Evolutionary conservation across 2,113 vertebrate species (phyloP).

Genomic region (Felis chaus): DNA sequence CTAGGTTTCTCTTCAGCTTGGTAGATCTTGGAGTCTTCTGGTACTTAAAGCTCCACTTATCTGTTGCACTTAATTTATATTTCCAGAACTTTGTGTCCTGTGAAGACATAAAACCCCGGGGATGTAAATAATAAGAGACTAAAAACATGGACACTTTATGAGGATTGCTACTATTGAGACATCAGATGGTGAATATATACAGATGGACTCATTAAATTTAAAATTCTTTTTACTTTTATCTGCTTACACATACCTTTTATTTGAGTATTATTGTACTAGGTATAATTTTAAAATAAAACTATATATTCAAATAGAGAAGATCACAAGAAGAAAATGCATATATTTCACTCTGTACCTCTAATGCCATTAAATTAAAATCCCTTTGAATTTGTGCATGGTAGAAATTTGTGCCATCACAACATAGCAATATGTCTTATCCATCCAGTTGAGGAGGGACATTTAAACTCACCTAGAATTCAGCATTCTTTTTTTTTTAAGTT

Average conservation of each 20-base stretch:
- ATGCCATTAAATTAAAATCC: neutral
- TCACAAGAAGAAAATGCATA: neutral
- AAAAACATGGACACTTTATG: neutral
- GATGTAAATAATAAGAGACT: neutral
- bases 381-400: neutral
- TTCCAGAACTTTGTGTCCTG: neutral
- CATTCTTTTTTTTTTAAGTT: no score
- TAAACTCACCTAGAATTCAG: neutral
- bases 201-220: neutral
- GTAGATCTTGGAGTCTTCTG: neutral
- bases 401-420: neutral
- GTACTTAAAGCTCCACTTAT: neutral
- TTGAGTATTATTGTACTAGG: neutral
- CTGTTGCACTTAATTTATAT: neutral
- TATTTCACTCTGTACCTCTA: neutral
- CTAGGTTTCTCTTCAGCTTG: neutral
- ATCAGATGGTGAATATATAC: neutral
- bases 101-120: neutral
- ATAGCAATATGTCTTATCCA: neutral
- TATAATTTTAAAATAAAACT: conserved; percentile 16
- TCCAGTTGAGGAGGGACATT: neutral
- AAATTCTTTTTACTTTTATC: neutral
- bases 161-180: neutral
- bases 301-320: neutral
- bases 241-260: neutral